Base-by-base conservation (phyloP, 2,113 vertebrate genomes). In the Blennius ocellaris region DNA sequence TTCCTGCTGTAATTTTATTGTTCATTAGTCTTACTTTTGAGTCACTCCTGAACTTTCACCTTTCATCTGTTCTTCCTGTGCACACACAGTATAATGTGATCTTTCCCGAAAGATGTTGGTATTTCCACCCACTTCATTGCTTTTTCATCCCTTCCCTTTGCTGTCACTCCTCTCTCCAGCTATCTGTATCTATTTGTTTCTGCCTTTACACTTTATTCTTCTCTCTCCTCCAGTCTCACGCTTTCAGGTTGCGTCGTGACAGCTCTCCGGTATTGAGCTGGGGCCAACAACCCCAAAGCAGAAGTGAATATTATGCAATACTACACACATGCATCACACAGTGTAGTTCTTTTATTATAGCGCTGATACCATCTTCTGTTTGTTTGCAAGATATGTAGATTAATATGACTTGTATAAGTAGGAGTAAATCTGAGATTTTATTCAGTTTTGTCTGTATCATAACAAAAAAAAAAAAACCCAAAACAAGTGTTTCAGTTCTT, bases 221-320 rank as follows among this genome's bases (percentile, higher is more conserved):
- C 43, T 55, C 39, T 77, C 40, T 76, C 61, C 17, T 57, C 7
- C 16, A 47, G 21, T 76, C 54, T 69, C 11, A 44, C 44, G 55
- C 51, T 69, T 47, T 51, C 58, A 56, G 55, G 3, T 52, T 48
- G 55, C 65, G 78, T 90, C 78, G 73, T 87, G 87, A 88, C 83
- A 74, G 82, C 81, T 74, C 71, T 75, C 74, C 78, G 71, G 59
- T 61, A 58, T 69, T 81, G 49, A 72, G 69, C 76, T 57, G 68
- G 76, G 80, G 58, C 64, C 59, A 78, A 70, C 48, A 87, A 47
- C 70, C 81, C 78, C 39, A 81, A 79, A 84, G 78, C 82, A 63
- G 54, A 45, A 57, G 39, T 67, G 43, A 11, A 39, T 62, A 67
- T 92, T 88, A 91, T 79, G 77, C 83, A 90, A 86, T 51, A 59